phyloP scores from a whole-genome alignment of 2,113 vertebrate genomes.

The Sisor rabdophorus region DNA sequence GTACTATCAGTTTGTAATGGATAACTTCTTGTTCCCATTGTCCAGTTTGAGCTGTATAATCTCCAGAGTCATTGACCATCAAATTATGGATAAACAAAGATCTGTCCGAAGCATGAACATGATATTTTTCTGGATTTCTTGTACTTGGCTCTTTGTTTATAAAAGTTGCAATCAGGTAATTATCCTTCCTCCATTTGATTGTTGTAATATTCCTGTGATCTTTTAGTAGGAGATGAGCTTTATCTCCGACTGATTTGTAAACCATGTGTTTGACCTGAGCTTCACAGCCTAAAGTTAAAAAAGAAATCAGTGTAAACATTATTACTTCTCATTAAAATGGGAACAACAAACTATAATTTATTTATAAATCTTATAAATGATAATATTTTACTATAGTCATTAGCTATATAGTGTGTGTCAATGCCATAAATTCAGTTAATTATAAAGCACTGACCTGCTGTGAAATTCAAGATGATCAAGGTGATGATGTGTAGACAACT shows the following conservation, averaged over 20 bases:
- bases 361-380: not conserved
- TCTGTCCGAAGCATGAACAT: accelerated
- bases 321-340: not conserved
- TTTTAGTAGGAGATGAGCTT: constrained; percentile 38
- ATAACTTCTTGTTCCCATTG: accelerated
- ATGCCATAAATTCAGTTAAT: not conserved
- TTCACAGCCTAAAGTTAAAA: not conserved
- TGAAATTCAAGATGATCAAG: constrained; percentile 15
- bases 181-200: not conserved
- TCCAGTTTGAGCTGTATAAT: not conserved
- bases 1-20: constrained; percentile 16
- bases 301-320: not conserved
- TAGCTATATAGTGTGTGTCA: no score
- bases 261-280: not conserved
- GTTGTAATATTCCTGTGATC: accelerated
- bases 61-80: constrained; percentile 34
- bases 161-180: not conserved
- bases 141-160: accelerated
- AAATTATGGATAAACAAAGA: constrained; percentile 49
- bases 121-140: accelerated
- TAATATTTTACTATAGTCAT: no score
- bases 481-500: not conserved
- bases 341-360: not conserved
- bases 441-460: constrained; percentile 23
- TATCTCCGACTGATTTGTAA: constrained; percentile 28